Evolutionary conservation across 2,888 invertebrate genomes (phyloP), one percentile per base, ranked within the genome.

Genomic region (Dolichopus griseipennis): DNA sequence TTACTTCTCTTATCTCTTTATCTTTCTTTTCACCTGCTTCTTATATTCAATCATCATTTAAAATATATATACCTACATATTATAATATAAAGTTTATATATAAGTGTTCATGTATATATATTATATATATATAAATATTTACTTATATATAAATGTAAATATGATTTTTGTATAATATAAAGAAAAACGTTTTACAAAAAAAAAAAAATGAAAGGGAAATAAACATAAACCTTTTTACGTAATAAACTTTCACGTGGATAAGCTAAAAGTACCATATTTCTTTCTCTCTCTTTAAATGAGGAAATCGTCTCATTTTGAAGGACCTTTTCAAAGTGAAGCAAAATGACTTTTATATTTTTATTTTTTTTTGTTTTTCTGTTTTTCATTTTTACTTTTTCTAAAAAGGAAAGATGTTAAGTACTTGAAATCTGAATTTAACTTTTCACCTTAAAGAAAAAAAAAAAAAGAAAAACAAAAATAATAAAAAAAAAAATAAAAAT

Each of bases 231-330:
- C 52, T 52, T 52, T 52, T 52, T 52, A 52, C 52, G 52, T 52
- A 52, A 52, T 52, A 52, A 52, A 52, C 52, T 52, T 52, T 52
- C 52, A 52, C 52, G 52, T 52, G 52, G 52, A 52, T 52, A 52
- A 52, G 52, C 52, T 52, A 18, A 52, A 52, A 52, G 52, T 52
- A 52, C 52, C 52, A 52, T n/a, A n/a, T n/a, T n/a, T 52, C 52
- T 52, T 15, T 52, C 52, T 27, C 27, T 27, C 27, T 27, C 27
- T 27, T 27, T 27, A 52, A 52, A 52, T 52, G 52, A 52, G 52
- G 52, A 52, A 52, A 52, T 52, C 52, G 52, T 52, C 52, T 52
- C 52, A 52, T 52, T 41, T 52, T 52, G 52, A 18, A 52, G 52
- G 52, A 52, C 52, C 52, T 52, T 52, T 52, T 52, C 5, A 52